phyloP scores from a whole-genome alignment of 2,113 vertebrate genomes.

The Spizaetus ornatus region DNA sequence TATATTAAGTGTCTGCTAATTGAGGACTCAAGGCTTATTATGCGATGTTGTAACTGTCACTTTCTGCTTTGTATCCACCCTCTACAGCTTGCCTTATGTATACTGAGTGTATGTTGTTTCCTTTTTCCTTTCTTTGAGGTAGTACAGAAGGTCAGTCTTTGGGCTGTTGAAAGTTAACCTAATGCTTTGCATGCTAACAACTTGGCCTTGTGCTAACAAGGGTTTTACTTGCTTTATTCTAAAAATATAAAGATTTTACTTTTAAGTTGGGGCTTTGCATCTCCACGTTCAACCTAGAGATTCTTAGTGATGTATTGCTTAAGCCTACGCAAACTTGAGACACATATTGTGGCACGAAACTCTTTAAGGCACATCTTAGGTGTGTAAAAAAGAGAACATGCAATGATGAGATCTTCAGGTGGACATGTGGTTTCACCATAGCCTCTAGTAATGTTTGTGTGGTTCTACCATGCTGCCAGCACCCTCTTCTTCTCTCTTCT shows the following conservation, averaged over 20 bases:
- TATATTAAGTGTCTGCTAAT: neutral
- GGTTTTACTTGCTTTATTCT: neutral
- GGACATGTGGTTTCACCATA: neutral
- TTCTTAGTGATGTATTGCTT: neutral
- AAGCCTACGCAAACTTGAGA: neutral
- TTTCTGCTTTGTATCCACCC: neutral
- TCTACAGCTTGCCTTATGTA: neutral
- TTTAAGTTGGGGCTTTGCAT: neutral
- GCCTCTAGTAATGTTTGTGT: rapidly evolving
- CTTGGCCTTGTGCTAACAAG: neutral
- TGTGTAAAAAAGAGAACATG: neutral
- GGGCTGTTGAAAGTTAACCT: neutral
- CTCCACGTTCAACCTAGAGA: neutral
- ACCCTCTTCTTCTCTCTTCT: neutral
- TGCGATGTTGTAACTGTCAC: neutral
- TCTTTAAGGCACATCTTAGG: neutral
- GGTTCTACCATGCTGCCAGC: neutral
- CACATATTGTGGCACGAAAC: neutral
- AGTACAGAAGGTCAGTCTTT: neutral
- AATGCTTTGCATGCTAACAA: neutral
- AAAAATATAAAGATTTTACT: neutral
- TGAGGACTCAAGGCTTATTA: neutral
- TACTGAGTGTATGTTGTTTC: neutral
- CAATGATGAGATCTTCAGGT: neutral
- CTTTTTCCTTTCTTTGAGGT: neutral